These are phyloP conservation scores for Troglohyphantes excavatus DNA, from an alignment of 2,888 invertebrate species.

Conservation along the genomic window DNA sequence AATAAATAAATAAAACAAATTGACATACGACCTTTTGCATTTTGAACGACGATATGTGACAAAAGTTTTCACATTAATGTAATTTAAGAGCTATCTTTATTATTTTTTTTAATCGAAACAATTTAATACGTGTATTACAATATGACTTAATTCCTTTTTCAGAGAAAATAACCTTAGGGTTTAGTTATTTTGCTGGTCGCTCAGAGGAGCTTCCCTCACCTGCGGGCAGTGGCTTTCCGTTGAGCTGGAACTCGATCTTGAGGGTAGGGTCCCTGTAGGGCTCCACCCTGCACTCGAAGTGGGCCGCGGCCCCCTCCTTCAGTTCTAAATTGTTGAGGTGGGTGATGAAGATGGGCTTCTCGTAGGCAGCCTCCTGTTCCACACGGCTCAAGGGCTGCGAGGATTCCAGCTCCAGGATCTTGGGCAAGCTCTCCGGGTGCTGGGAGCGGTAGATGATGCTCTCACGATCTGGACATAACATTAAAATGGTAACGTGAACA, in stretches of 20 bases:
- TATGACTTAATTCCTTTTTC: no score
- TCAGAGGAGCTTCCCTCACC: no score
- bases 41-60: no score
- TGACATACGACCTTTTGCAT: no score
- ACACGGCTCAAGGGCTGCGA: conserved; percentile 86
- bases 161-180: no score
- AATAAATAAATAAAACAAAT: no score
- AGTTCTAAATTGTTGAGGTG: conserved; percentile 95
- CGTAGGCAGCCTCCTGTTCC: conserved; percentile 88
- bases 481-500: not conserved
- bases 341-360: conserved; percentile 93
- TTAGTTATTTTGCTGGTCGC: no score
- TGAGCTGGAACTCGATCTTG: conserved; percentile 95
- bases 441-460: conserved; percentile 93
- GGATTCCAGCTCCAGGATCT: conserved; percentile 92
- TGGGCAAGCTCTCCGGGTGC: conserved; percentile 93
- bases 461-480: conserved; percentile 86
- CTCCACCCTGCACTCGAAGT: conserved; percentile 95
- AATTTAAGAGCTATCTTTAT: no score
- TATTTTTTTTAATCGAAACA: no score
- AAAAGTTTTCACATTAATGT: no score
- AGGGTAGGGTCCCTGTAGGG: conserved; percentile 95
- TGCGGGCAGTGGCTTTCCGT: conserved; percentile 90
- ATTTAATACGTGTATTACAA: no score
- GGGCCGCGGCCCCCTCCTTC: conserved; percentile 92